These are phyloP conservation scores for Mobula birostris DNA, from an alignment of 2,113 vertebrate genomes.

Conservation along the genomic window DNA sequence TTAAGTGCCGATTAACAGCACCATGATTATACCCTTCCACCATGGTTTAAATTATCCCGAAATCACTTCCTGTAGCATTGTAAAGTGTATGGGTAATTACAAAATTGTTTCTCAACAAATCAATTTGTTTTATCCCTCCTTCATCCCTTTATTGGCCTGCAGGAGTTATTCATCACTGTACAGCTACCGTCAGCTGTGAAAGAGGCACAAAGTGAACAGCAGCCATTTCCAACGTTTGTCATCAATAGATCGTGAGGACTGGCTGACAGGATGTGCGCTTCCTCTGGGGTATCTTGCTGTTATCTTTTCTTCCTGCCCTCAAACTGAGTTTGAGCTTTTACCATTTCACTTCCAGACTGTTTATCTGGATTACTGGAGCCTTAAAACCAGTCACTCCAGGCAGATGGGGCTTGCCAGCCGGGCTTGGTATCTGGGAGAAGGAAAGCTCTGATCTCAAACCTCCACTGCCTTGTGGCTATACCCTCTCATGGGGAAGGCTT, in stretches of 20 bases:
- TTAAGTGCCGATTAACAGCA: not conserved
- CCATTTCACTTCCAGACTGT: not conserved
- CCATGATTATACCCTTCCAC: not conserved
- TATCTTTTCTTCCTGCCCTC: not conserved
- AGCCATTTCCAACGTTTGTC: not conserved
- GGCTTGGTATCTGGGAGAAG: too few relatives aligned
- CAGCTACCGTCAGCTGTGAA: not conserved
- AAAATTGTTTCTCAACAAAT: not conserved
- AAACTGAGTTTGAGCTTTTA: not conserved
- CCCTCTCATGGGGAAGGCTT: too few relatives aligned
- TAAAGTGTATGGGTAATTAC: conserved; percentile 16
- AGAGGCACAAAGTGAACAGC: not conserved
- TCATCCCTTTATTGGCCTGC: not conserved
- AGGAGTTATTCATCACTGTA: not conserved
- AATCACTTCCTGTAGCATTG: conserved; percentile 9
- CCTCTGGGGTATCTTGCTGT: not conserved
- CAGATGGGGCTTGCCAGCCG: too few relatives aligned
- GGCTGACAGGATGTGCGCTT: not conserved
- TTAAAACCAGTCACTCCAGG: too few relatives aligned
- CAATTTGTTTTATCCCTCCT: not conserved
- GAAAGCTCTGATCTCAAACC: too few relatives aligned
- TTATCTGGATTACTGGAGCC: not conserved
- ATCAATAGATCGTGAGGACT: not conserved
- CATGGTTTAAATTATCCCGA: not conserved
- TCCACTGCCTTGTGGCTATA: too few relatives aligned